Base-by-base conservation (phyloP, 2,888 invertebrate species). In the Mycogona germanica region DNA sequence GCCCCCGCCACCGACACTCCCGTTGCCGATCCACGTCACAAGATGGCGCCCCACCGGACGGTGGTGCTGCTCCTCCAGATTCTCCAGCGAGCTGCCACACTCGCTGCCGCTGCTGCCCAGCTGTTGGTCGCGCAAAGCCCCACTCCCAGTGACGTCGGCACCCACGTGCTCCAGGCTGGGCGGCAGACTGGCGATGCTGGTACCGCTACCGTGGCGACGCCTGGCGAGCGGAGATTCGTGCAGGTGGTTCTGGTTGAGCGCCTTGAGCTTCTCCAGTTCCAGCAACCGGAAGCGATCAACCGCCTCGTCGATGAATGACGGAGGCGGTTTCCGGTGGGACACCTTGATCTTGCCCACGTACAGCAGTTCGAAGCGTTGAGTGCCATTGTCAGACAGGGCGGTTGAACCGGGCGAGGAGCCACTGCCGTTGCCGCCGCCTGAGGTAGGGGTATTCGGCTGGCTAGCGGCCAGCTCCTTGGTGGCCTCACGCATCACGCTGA, bases 301-400 rank as follows among this genome's bases (percentile, higher is more conserved):
- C 1, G 92, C 87, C 66, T 92, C 91, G 66, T 95, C 95, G 61
- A 93, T 88, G 63, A 93, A 82, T 0, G 84, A 78, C 60, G 87
- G 85, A 1, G 89, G 85, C 1, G 88, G 83, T 67, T 87, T 88
- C 64, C 86, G 80, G 65, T 86, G 84, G 37, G 87, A 84, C 61
- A 91, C 86, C 60, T 85, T 80, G 46, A 91, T 88, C 72, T 89
- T 88, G 0, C 93, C 93, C 46, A 93, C 82, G 69, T 93, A 93
- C 59, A 92, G 74, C 2, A 89, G 87, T 82, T 87, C 72, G 57
- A 65, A 71, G 46, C 62, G 65, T 64, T 61, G 62, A 30, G 55
- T 60, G 48, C 57, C 57, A 23, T 37, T 53, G 26, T 56, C 52
- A 17, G 32, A 21, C 21, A 50, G n/a, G 19, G 50, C 25, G 6